phyloP scores from a whole-genome alignment of 2,888 invertebrate species.

The Galerucella calmariensis region DNA sequence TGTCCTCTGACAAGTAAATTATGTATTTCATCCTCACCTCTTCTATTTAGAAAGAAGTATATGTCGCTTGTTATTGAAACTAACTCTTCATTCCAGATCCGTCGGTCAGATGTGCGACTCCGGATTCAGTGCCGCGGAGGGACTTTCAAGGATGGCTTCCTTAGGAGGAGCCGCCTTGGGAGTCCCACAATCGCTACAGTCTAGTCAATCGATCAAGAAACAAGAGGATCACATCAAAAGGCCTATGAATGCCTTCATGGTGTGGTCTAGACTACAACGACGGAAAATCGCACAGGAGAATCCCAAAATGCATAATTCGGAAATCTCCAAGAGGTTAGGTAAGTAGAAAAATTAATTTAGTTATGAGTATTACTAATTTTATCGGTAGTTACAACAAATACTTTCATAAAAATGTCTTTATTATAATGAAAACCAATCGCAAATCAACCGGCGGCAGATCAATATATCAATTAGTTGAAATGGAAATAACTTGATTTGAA shows the following conservation, averaged over 20 bases:
- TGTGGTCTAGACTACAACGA: conserved; percentile 93
- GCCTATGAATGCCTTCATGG: conserved; percentile 99
- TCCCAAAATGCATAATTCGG: conserved; percentile 98
- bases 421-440: no score
- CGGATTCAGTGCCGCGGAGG: conserved; percentile 73
- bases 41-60: not conserved
- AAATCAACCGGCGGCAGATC: no score
- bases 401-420: no score
- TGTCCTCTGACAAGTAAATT: no score
- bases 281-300: conserved; percentile 97
- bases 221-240: conserved; percentile 92
- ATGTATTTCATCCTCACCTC: no score
- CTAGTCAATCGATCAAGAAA: conserved; percentile 68
- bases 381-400: no score
- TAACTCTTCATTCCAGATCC: conserved; percentile 39
- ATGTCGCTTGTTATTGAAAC: not conserved
- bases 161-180: conserved; percentile 71
- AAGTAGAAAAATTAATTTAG: conserved; percentile 60
- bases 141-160: conserved; percentile 69
- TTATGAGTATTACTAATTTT: no score
- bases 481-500: no score
- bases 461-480: no score
- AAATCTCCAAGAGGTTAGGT: conserved; percentile 94
- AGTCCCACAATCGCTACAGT: conserved; percentile 68
- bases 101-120: conserved; percentile 75